Percentiles rank a stretch among this genome's conserved stretches.
Evolutionary conservation across 2,888 invertebrate genomes (phyloP).

Genomic region (Asteroscopus sphinx): DNA sequence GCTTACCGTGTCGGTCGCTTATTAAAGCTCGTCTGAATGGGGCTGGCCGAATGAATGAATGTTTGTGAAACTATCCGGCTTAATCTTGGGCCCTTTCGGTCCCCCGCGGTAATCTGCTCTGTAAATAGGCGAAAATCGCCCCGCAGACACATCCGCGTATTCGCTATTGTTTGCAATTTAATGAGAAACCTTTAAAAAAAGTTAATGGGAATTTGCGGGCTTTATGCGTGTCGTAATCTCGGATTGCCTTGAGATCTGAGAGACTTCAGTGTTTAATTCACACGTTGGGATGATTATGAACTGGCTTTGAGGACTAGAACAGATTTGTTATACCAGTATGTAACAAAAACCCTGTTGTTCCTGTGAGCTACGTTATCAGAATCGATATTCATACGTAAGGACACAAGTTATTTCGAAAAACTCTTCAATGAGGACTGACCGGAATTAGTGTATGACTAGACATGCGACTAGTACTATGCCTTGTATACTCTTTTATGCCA

Average conservation of each 20-base stretch:
- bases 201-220: slow-evolving; percentile 59
- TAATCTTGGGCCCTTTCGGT: slow-evolving; percentile 63
- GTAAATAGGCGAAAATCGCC: slow-evolving; percentile 66
- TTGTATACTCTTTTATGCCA: no score
- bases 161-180: slow-evolving; percentile 58
- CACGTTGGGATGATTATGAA: slow-evolving; percentile 20
- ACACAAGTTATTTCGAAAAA: no score
- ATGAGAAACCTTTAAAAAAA: slow-evolving; percentile 64
- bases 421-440: no score
- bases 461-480: no score
- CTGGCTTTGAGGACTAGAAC: slow-evolving; percentile 17
- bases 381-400: no score
- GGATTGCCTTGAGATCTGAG: slow-evolving; percentile 34
- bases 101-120: slow-evolving; percentile 60
- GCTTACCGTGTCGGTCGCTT: slow-evolving; percentile 73
- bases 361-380: no score
- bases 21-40: slow-evolving; percentile 74
- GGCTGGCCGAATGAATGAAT: slow-evolving; percentile 71
- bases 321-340: no score
- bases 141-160: slow-evolving; percentile 47
- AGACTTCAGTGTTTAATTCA: slow-evolving; percentile 15
- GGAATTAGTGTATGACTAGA: no score
- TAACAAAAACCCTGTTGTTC: no score
- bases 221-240: slow-evolving; percentile 42
- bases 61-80: slow-evolving; percentile 66